These are phyloP conservation scores for Epizoanthus scotinus DNA, from an alignment of 92 coral and sea anemone genomes.

Conservation along the genomic window DNA sequence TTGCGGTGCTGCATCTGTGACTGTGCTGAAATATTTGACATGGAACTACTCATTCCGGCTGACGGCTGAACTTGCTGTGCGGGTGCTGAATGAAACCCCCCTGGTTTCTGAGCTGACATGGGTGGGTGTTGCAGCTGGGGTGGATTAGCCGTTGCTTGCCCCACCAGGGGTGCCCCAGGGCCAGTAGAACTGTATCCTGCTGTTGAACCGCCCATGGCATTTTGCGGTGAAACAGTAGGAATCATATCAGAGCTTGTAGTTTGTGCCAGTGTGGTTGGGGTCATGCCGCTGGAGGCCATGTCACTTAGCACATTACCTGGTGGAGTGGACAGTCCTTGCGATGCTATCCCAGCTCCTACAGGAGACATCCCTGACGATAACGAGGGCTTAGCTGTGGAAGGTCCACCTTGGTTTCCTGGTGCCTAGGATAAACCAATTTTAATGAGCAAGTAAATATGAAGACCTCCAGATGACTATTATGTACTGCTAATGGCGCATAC, in stretches of 20 bases:
- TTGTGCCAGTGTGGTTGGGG: conserved; percentile 29
- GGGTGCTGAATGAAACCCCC: conserved; percentile 67
- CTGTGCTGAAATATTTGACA: conserved; percentile 65
- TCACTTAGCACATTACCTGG: conserved; percentile 27
- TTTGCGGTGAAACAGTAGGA: conserved; percentile 42
- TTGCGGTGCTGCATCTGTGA: conserved; percentile 73
- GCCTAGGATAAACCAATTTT: conserved; percentile 36
- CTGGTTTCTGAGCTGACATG: conserved; percentile 63
- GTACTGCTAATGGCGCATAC: too few species aligned
- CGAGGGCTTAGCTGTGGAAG: conserved; percentile 52
- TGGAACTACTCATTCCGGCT: conserved; percentile 62
- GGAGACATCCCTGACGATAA: conserved; percentile 64
- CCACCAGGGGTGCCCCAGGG: conserved; percentile 57
- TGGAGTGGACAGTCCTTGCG: conserved; percentile 62
- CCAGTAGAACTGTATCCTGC: conserved; percentile 52
- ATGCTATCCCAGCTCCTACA: conserved; percentile 49
- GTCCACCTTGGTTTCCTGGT: conserved; percentile 51
- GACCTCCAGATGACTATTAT: too few species aligned
- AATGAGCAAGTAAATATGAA: too few species aligned
- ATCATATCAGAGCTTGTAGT: conserved; percentile 60
- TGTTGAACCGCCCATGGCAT: conserved; percentile 58
- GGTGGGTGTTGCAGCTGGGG: conserved; percentile 87
- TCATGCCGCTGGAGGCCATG: conserved; percentile 9
- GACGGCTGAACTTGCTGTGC: conserved; percentile 59
- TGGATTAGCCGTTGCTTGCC: conserved; percentile 68